These are phyloP conservation scores for Pelecanus crispus DNA, from an alignment of 2,113 vertebrate species.

Conservation along the genomic window DNA sequence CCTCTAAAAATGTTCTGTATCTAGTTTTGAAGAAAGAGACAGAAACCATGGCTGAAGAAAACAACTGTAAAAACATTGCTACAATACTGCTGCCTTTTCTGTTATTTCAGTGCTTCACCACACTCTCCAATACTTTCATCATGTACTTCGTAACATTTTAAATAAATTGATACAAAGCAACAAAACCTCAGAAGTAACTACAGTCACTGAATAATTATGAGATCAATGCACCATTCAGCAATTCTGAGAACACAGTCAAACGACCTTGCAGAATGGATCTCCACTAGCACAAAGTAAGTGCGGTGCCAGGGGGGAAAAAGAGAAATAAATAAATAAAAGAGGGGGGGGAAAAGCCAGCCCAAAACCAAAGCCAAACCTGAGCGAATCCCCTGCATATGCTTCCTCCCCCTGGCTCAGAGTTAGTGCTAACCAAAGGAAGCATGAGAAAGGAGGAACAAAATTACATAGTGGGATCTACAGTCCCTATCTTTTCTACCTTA, in stretches of 20 bases:
- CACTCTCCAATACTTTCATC: background rate
- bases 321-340: background rate
- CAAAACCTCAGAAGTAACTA: constrained; percentile 9
- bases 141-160: background rate
- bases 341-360: background rate
- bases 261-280: background rate
- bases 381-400: background rate
- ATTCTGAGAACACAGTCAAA: background rate
- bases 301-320: background rate
- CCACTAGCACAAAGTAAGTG: background rate
- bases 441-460: background rate
- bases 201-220: constrained; percentile 15
- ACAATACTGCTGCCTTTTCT: background rate
- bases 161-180: constrained; percentile 19
- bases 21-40: background rate
- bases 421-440: background rate
- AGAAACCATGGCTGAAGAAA: background rate
- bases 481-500: background rate
- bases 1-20: background rate
- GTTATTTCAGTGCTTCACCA: background rate
- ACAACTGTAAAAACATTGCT: background rate
- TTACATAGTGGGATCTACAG: background rate
- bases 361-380: background rate
- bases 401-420: background rate
- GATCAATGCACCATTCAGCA: background rate